Percentiles rank a stretch among this genome's conserved stretches.
Conservation (phyloP, 1,140 invertebrate species). For the Grapholita molesta region DNA sequence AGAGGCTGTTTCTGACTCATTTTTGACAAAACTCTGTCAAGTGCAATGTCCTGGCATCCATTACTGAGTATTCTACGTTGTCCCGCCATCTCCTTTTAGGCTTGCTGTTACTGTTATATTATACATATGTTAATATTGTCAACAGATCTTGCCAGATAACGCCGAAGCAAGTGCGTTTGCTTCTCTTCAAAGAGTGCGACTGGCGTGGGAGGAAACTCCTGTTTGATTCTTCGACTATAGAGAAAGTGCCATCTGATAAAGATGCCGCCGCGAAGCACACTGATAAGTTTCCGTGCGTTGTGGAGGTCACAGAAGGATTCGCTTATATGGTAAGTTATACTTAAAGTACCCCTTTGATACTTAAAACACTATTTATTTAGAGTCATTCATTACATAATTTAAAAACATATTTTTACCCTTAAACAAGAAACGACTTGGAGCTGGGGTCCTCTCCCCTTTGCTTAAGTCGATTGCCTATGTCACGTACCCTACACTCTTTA, state of each 20-base stretch:
- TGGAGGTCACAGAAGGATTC: conserved; percentile 78
- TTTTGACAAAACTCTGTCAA: too few species aligned
- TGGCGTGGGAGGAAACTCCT: conserved; percentile 87
- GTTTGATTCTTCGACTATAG: conserved; percentile 89
- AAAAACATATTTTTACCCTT: not conserved
- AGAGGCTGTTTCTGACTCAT: too few species aligned
- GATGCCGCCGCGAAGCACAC: conserved; percentile 44
- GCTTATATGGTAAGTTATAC: conserved; percentile 75
- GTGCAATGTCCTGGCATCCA: too few species aligned
- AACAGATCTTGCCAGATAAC: conserved; percentile 59
- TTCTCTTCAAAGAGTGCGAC: conserved; percentile 92
- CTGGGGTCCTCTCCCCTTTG: too few species aligned
- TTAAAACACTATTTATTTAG: too few species aligned
- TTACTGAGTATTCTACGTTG: too few species aligned
- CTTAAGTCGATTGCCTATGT: too few species aligned
- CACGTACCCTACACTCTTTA: too few species aligned
- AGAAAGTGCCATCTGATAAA: conserved; percentile 75
- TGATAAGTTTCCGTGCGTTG: conserved; percentile 53
- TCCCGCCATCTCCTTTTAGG: too few species aligned
- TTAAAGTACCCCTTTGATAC: too few species aligned
- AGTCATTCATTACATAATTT: not conserved
- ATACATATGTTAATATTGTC: conserved; percentile 21
- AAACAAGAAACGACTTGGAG: too few species aligned
- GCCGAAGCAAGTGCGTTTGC: conserved; percentile 84
- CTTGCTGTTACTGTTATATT: too few species aligned